Conservation (phyloP, 2,888 invertebrate genomes). For the Schizotus pectinicornis region DNA sequence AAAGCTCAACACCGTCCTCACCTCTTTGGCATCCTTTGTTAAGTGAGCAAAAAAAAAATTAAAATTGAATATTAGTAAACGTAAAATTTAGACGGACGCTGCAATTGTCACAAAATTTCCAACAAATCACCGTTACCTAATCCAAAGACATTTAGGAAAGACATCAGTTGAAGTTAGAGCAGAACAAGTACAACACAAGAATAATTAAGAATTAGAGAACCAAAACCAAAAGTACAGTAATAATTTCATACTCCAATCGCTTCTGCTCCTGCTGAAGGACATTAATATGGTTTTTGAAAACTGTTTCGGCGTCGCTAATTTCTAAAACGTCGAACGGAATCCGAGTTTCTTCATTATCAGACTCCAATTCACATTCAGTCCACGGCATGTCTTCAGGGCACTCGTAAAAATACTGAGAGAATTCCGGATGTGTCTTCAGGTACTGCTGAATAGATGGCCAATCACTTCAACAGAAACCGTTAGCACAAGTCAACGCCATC, state of each 20-base stretch:
- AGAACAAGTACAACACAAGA: slow-evolving; percentile 24
- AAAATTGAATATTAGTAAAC: slow-evolving; percentile 25
- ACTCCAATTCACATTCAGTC: slow-evolving; percentile 75
- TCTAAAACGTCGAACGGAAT: slow-evolving; percentile 93
- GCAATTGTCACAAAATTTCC: background rate
- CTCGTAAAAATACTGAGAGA: slow-evolving; percentile 90
- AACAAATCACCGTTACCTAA: too few relatives aligned
- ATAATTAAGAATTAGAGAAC: background rate
- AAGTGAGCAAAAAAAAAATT: slow-evolving; percentile 28
- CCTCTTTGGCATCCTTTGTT: slow-evolving; percentile 64
- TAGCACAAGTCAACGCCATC: background rate
- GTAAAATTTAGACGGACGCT: background rate
- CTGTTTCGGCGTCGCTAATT: slow-evolving; percentile 88
- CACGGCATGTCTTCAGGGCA: slow-evolving; percentile 78
- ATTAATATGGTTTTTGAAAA: slow-evolving; percentile 90
- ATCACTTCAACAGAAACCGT: slow-evolving; percentile 65
- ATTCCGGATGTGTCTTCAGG: slow-evolving; percentile 90
- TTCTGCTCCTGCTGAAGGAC: slow-evolving; percentile 91
- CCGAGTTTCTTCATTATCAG: slow-evolving; percentile 71
- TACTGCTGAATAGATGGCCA: slow-evolving; percentile 89
- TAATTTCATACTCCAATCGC: slow-evolving; percentile 75
- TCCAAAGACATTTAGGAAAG: too few relatives aligned
- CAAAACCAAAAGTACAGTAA: slow-evolving; percentile 38
- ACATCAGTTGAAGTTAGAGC: background rate
- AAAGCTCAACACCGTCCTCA: slow-evolving; percentile 41